Evolutionary conservation across 1,140 invertebrate species (phyloP).

Genomic region (Metaphire vulgaris): DNA sequence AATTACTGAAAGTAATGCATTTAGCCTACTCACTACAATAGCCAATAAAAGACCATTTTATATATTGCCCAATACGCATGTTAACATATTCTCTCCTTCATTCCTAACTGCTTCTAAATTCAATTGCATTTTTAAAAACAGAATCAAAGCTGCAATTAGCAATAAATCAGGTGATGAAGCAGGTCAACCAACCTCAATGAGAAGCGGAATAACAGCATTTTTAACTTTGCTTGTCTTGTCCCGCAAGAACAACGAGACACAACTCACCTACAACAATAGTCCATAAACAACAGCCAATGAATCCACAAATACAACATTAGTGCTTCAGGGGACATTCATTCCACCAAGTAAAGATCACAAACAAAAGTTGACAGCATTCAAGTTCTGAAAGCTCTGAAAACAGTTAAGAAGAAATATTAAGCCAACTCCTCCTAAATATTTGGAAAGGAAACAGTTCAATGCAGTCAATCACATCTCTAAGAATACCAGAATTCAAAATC

Average conservation of each 20-base stretch:
- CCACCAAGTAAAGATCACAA: background rate
- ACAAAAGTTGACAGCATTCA: background rate
- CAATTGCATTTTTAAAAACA: no score
- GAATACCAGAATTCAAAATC: background rate
- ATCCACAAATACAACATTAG: background rate
- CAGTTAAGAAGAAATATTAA: background rate
- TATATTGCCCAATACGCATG: no score
- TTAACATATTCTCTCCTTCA: no score
- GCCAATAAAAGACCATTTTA: no score
- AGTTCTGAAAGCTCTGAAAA: background rate
- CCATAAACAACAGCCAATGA: background rate
- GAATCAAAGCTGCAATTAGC: no score
- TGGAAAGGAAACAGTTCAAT: no score
- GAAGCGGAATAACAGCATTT: constrained; percentile 39
- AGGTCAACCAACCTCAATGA: constrained; percentile 45
- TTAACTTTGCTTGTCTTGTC: constrained; percentile 45
- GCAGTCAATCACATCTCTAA: no score
- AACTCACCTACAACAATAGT: constrained; percentile 38
- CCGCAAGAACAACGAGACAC: constrained; percentile 40
- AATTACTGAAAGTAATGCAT: no score
- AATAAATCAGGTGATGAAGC: no score
- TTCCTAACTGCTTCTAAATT: no score
- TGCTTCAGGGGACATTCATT: background rate
- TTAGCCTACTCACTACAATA: no score
- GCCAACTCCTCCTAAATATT: no score